Evolutionary conservation across 2,113 vertebrate species (phyloP), one percentile per base, ranked within the genome.

Genomic region (Australoheros scitulus): DNA sequence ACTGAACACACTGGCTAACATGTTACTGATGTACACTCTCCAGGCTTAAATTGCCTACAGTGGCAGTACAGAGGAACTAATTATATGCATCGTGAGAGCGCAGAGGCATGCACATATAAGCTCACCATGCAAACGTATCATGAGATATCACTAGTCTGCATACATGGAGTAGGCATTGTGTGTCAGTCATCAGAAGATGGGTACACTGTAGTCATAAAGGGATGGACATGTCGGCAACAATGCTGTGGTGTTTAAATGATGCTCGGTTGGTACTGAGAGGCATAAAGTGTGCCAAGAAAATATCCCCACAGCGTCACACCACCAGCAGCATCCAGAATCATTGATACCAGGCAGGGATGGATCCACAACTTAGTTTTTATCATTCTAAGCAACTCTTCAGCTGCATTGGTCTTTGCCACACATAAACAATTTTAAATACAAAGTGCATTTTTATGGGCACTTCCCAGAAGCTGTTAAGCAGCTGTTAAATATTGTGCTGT

Each of bases 401-500:
- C 43, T 5, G 13, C 43, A 47, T 11, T 13, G 13, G 13, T 47
- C 7, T 4, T 52, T 52, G 6, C 26, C 26, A 52, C 7, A 24
- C 24, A 50, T 70, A 72, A 72, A 72, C 65, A 32, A 52, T 26
- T 20, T 72, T 72, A 52, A 29, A 72, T 20, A 52, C 24, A 26
- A 52, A 32, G 17, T 52, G 43, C 38, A 47, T 57, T 57, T 82
- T 32, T 82, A 8, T 65, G 11, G 29, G 29, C 43, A 56, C 29
- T 63, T 75, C 24, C 1, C 14, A 34, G 15, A 38, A 41, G 26
- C 18, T 63, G 34, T 34, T 32, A 47, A 32, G 11, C 17, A 68
- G 52, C 43, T 26, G 41, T 70, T 70, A 57, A 84, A 90, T 88
- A 83, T 68, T 76, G 83, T 72, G 29, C 61, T 81, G 86, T 81